A percentile compares a stretch with the other conserved stretches of the same genome.
Evolutionary conservation across 2,113 vertebrate genomes (phyloP).

Genomic region (Trogon melanurus): DNA sequence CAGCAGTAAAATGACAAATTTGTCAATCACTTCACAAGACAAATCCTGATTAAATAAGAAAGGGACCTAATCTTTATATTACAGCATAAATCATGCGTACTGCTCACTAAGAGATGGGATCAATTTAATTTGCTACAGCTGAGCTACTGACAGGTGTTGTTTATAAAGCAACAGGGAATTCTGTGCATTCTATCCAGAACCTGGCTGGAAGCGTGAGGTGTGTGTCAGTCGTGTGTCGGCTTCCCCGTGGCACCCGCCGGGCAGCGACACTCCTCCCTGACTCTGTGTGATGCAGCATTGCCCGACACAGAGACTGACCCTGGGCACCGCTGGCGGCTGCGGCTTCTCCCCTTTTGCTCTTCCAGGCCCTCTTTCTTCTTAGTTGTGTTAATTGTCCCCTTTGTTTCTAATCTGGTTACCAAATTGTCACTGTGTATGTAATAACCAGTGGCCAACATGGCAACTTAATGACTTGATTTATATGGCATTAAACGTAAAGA

Average conservation of each 20-base stretch:
- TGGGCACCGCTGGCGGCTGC: too few species aligned
- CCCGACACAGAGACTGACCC: too few species aligned
- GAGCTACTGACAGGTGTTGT: conserved; percentile 1
- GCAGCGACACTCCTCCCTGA: too few species aligned
- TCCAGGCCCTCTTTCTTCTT: neutral
- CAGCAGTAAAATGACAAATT: conserved; percentile 4
- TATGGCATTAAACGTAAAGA: neutral
- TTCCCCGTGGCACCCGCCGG: too few species aligned
- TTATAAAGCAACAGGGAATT: neutral
- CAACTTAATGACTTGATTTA: neutral
- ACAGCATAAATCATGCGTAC: neutral
- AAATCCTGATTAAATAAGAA: conserved; percentile 36
- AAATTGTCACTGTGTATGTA: neutral
- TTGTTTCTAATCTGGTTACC: neutral
- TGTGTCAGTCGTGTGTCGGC: neutral
- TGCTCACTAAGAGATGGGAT: neutral
- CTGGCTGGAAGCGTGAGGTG: neutral
- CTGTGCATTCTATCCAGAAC: neutral
- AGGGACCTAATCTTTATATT: conserved; percentile 19
- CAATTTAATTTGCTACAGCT: conserved; percentile 39
- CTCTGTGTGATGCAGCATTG: neutral
- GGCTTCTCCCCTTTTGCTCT: neutral
- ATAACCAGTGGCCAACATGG: neutral
- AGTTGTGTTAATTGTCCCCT: neutral
- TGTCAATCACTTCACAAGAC: conserved; percentile 33